A percentile compares a stretch with the other conserved stretches of the same genome.
Conservation (phyloP, 2,113 vertebrate species). For the Puffinus mauretanicus region DNA sequence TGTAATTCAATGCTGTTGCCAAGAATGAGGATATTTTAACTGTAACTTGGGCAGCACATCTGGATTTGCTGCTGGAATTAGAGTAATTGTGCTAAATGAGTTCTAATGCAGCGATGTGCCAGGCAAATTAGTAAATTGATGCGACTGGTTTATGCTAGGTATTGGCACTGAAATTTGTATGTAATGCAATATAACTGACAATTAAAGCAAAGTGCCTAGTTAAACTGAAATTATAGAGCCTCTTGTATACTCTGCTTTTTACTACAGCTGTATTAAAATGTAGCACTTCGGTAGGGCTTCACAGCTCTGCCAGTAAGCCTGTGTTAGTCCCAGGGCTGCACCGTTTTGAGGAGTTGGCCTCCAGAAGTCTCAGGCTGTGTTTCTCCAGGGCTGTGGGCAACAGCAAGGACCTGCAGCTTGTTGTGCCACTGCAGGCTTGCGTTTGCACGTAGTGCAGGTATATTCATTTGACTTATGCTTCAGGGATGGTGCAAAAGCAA, state of each 20-base stretch:
- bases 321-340: not conserved
- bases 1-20: not conserved
- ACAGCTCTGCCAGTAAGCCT: not conserved
- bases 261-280: not conserved
- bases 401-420: not conserved
- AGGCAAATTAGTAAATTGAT: not conserved
- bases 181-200: not conserved
- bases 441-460: accelerated
- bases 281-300: not conserved
- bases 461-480: not conserved
- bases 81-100: not conserved
- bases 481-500: not conserved
- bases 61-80: not conserved
- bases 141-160: not conserved
- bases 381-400: not conserved
- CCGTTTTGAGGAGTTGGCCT: accelerated
- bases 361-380: accelerated
- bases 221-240: slow-evolving; percentile 9
- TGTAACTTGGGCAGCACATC: not conserved
- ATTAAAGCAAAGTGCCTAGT: slow-evolving; percentile 42
- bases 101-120: not conserved
- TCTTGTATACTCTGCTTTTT: not conserved
- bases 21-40: not conserved
- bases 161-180: not conserved
- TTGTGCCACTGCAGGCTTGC: accelerated